These are phyloP conservation scores for Macrosteles quadrilineatus DNA, from an alignment of 1,140 invertebrate species.

Conservation along the genomic window DNA sequence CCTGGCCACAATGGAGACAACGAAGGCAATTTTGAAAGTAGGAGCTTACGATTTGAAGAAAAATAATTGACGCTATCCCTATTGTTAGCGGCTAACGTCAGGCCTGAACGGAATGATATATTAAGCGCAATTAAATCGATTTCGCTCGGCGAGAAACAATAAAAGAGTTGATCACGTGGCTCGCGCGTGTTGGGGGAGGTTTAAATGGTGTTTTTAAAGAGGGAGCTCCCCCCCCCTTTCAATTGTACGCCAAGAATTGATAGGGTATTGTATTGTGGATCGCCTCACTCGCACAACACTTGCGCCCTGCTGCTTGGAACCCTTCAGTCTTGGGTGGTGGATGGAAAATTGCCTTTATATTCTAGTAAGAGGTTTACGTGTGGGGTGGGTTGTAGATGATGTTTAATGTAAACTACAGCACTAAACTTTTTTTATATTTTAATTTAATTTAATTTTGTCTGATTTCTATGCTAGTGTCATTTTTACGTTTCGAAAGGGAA, in stretches of 20 bases:
- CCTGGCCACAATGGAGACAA: not conserved
- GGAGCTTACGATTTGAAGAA: not conserved
- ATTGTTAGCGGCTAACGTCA: not conserved
- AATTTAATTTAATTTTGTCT: too few species aligned
- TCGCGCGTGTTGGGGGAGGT: not conserved
- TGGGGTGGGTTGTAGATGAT: too few species aligned
- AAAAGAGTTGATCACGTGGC: not conserved
- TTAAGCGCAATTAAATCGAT: constrained; percentile 16
- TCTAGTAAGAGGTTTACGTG: too few species aligned
- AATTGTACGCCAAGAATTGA: constrained; percentile 4
- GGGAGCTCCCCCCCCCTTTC: not conserved
- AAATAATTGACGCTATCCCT: constrained; percentile 8
- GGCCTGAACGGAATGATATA: not conserved
- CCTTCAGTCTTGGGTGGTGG: too few species aligned
- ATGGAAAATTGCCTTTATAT: too few species aligned
- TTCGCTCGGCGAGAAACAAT: not conserved
- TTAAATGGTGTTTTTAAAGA: constrained; percentile 19
- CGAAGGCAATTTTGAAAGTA: constrained; percentile 7
- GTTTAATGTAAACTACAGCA: too few species aligned
- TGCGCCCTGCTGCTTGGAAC: too few species aligned
- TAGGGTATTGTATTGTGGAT: constrained; percentile 7
- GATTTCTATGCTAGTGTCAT: too few species aligned
- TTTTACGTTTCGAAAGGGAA: too few species aligned
- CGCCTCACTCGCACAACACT: too few species aligned
- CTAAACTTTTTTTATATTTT: too few species aligned